These are phyloP conservation scores for Burhinus oedicnemus DNA, from an alignment of 2,113 vertebrate species.

Conservation along the genomic window DNA sequence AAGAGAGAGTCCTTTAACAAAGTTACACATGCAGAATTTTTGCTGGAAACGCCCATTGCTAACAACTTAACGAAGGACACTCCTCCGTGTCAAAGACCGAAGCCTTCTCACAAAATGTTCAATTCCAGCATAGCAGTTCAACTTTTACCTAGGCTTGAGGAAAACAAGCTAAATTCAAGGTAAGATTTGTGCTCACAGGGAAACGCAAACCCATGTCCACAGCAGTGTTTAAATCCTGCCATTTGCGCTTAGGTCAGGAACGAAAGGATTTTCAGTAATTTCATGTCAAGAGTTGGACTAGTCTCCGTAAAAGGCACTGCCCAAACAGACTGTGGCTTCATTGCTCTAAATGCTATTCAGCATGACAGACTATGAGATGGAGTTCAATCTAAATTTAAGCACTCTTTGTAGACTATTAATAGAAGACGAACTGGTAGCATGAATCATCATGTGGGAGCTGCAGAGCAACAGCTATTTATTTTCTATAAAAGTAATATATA, in stretches of 20 bases:
- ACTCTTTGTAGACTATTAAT: constrained; percentile 58
- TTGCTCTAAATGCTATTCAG: constrained; percentile 9
- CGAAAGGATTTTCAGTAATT: neutral
- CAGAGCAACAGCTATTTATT: constrained; percentile 45
- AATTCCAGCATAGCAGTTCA: neutral
- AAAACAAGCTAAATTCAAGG: neutral
- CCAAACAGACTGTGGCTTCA: constrained; percentile 22
- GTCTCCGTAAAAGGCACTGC: neutral
- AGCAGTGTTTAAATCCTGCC: neutral
- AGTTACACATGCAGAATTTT: neutral
- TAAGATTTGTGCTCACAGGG: neutral
- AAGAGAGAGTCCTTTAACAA: neutral
- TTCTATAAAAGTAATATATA: neutral
- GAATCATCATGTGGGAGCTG: constrained; percentile 65
- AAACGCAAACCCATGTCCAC: neutral
- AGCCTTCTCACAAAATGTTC: neutral
- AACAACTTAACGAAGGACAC: neutral
- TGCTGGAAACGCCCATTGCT: neutral
- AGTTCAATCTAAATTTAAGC: constrained; percentile 61
- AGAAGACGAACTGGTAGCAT: constrained; percentile 56
- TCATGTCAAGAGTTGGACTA: neutral
- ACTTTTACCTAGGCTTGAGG: neutral
- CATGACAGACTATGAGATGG: constrained; percentile 32
- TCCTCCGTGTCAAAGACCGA: neutral
- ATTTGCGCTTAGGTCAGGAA: neutral